These are phyloP conservation scores for Micrasema longulum DNA, from an alignment of 1,140 invertebrate species.

Conservation along the genomic window DNA sequence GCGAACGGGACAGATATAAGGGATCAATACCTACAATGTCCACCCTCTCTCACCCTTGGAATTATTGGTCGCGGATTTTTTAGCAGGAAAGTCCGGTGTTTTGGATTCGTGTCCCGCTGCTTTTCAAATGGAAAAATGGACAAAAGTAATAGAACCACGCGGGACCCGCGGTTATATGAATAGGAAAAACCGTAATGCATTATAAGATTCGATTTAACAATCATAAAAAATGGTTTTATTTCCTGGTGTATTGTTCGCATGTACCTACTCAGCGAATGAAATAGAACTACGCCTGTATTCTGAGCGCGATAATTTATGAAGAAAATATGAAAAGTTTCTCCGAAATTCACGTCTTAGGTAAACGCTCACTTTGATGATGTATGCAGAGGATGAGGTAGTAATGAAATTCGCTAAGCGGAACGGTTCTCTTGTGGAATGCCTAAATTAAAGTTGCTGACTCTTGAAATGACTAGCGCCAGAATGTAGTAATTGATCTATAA, in stretches of 20 bases:
- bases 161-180: constrained; percentile 26
- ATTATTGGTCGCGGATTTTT: constrained; percentile 54
- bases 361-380: constrained; percentile 28
- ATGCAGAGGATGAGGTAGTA: constrained; percentile 18
- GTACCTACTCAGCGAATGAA: neutral
- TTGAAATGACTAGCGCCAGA: constrained; percentile 32
- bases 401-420: constrained; percentile 43
- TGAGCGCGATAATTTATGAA: constrained; percentile 29
- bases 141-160: constrained; percentile 38
- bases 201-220: constrained; percentile 31
- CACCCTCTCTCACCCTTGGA: constrained; percentile 38
- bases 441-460: constrained; percentile 43
- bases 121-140: constrained; percentile 47
- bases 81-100: constrained; percentile 31
- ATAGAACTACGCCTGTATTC: constrained; percentile 17
- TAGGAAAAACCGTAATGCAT: constrained; percentile 25
- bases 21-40: constrained; percentile 50
- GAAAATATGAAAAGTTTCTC: constrained; percentile 38
- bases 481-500: constrained; percentile 33
- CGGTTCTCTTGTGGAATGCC: constrained; percentile 36
- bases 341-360: constrained; percentile 14
- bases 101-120: constrained; percentile 45
- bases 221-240: constrained; percentile 3
- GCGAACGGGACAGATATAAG: constrained; percentile 38
- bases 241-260: neutral